Base-by-base conservation (phyloP, 2,888 invertebrate species). In the Tenthredo distinguenda region DNA sequence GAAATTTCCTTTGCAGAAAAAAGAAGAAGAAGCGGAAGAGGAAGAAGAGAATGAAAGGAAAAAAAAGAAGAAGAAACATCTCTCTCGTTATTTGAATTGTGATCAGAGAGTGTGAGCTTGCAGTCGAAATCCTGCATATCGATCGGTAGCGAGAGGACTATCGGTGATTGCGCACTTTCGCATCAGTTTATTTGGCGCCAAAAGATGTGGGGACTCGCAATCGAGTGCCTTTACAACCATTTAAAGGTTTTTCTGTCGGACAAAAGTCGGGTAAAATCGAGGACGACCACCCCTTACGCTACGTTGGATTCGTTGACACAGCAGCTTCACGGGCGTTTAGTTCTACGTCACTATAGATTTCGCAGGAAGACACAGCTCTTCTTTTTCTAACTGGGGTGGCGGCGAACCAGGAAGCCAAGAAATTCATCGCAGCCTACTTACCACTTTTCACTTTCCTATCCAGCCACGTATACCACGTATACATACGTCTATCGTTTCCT, bases 251-350 rank as follows among this genome's bases (percentile, higher is more conserved):
- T 62, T n/a, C 21, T 43, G 43, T 43, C 10, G 21, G 72, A 74
- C 72, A 40, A 74, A 43, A 74, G 72, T 74, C 72, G 40, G 18
- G 72, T 6, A 74, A 74, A 43, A 74, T 74, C 26, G 62, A 18
- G 62, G 58, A 62, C 81, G 40, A 77, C 81, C 50, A 58, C 77
- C 81, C 58, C 62, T 62, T 34, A 40, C 58, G 37, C 50, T 50
- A 26, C 58, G 37, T 58, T 81, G 50, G 81, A 81, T 81, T 62
- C 62, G 81, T 81, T 81, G 81, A 81, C 81, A 81, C 81, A 81
- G 81, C 81, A 81, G 81, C 58, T 81, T 81, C 81, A 40, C 81
- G 81, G 81, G 62, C 81, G 81, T 81, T 81, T 81, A 81, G 81
- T 81, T 81, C 81, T 12, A 62, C 62, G 81, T 81, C 81, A 81